Evolutionary conservation across 2,113 vertebrate species (phyloP), one percentile per base, ranked within the genome.

Genomic region (Malaclemys terrapin): DNA sequence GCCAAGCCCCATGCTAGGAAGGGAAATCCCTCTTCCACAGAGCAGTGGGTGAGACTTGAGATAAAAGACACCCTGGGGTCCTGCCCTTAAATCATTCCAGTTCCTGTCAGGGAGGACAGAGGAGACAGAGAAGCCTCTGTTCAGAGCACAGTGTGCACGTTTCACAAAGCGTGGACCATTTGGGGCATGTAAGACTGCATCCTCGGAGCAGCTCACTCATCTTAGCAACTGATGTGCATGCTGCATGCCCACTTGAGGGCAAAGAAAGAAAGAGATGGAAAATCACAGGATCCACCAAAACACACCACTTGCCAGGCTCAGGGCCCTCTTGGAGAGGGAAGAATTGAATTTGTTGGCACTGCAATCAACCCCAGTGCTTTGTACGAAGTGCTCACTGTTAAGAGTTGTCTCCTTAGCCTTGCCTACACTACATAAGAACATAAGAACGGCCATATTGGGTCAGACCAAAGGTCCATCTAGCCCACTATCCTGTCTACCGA

Each of bases 301-400:
- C 29, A 65, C 16, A n/a, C 62, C 62, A 69, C 35, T 69, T 69
- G 62, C 31, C 62, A 69, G 35, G 14, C 31, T 35, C 62, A n/a
- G 62, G 8, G 62, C 31, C 31, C 31, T 12, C 29, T 93, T 96
- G 82, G 80, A 91, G 62, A 84, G 76, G 1, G 52, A 89, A 3
- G 82, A 94, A 96, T 91, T 75, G 24, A 80, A 85, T 84, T 90
- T 89, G n/a, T 76, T 59, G 79, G 29, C 54, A 20, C 52, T 89
- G 78, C 59, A 94, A 78, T 29, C 80, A 85, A 80, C 53, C 91
- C 65, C 29, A 57, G 24, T 54, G 38, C 65, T 85, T 35, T 87
- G 53, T 91, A 49, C 84, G 11, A n/a, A 29, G 5, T 13, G 14
- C 80, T 19, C 82, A 47, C 10, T 76, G 35, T 42, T 84, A 84